Evolutionary conservation across 1,140 invertebrate genomes (phyloP).

Genomic region (Dendroctonus valens): DNA sequence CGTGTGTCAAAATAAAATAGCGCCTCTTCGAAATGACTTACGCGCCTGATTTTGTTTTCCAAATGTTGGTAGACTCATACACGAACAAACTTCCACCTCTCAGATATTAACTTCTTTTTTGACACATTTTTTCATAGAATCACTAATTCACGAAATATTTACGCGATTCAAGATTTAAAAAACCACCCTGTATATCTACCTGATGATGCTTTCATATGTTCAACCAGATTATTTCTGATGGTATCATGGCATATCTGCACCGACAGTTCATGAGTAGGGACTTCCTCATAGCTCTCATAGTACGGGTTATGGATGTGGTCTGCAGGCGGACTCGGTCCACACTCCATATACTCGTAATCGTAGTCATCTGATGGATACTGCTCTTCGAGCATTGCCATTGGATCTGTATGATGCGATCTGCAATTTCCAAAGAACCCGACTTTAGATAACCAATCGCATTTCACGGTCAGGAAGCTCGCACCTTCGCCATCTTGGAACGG

Average conservation of each 20-base stretch:
- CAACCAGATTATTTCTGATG: slow-evolving; percentile 66
- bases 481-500: slow-evolving; percentile 40
- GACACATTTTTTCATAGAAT: too few relatives aligned
- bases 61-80: too few relatives aligned
- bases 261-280: slow-evolving; percentile 61
- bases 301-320: slow-evolving; percentile 74
- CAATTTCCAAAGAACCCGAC: slow-evolving; percentile 7
- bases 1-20: too few relatives aligned
- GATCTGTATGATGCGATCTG: slow-evolving; percentile 53
- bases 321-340: slow-evolving; percentile 68
- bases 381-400: slow-evolving; percentile 62
- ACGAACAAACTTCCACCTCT: too few relatives aligned
- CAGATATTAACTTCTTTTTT: too few relatives aligned
- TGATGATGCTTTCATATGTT: slow-evolving; percentile 66
- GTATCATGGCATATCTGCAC: slow-evolving; percentile 72
- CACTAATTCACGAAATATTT: too few relatives aligned
- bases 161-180: too few relatives aligned
- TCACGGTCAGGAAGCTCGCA: background rate
- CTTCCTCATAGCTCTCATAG: slow-evolving; percentile 70
- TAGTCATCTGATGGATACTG: slow-evolving; percentile 64
- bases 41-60: too few relatives aligned
- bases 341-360: slow-evolving; percentile 64
- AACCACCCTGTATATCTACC: too few relatives aligned
- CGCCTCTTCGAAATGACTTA: too few relatives aligned
- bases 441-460: background rate